These are phyloP conservation scores for Rhopilema esculentum DNA, from an alignment of 30 jellyfish, hydroid and myxozoan species.

Conservation along the genomic window DNA sequence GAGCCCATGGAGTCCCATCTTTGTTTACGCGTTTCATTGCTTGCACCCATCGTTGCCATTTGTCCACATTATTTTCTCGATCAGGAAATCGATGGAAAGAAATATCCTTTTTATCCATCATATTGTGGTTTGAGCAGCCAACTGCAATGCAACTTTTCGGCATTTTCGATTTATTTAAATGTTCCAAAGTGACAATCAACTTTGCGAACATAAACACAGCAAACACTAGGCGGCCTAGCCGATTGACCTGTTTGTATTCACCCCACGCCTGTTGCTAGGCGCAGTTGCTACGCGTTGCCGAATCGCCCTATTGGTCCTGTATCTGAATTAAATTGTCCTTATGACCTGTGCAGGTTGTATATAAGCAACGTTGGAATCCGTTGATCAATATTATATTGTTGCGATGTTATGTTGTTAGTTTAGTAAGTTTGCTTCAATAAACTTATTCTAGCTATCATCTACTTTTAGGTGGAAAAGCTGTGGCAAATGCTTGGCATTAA, in stretches of 20 bases:
- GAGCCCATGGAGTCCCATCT: not conserved
- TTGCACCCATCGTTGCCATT: not conserved
- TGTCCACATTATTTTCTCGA: not conserved
- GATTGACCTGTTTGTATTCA: not conserved
- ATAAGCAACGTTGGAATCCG: no score
- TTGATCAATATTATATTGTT: no score
- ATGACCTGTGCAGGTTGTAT: no score
- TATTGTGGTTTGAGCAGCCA: slow-evolving; percentile 7
- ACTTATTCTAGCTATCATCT: no score
- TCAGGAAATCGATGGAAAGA: slow-evolving; percentile 3
- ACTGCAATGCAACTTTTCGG: not conserved
- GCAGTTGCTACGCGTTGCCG: not conserved
- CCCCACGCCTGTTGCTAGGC: not conserved
- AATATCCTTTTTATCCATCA: slow-evolving; percentile 5
- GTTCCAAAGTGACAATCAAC: not conserved
- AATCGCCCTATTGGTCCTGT: not conserved
- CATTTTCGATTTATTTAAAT: not conserved
- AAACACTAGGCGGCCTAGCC: not conserved
- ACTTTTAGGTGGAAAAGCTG: no score
- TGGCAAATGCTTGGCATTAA: no score
- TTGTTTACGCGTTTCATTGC: not conserved
- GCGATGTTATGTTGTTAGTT: no score
- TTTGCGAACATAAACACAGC: not conserved
- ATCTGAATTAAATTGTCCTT: no score
- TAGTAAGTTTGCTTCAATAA: no score